Percentiles rank a stretch among this genome's conserved stretches.
Evolutionary conservation across 1,140 invertebrate species (phyloP).

Genomic region (Bradynema listronoti): DNA sequence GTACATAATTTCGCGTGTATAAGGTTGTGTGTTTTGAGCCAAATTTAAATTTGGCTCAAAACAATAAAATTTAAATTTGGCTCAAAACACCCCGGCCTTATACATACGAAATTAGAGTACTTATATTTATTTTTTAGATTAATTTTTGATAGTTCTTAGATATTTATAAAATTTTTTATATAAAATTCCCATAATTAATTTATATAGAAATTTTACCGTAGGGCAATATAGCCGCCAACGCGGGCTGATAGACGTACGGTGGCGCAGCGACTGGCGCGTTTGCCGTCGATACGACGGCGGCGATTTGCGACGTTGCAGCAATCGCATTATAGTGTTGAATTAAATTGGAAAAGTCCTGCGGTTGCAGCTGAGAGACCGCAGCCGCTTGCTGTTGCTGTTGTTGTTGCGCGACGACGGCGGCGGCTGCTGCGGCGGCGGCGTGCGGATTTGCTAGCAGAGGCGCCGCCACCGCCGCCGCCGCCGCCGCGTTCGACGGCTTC

Average conservation of each 20-base stretch:
- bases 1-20: too few relatives aligned
- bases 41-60: too few relatives aligned
- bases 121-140: too few relatives aligned
- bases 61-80: too few relatives aligned
- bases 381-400: slow-evolving; percentile 25
- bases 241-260: slow-evolving; percentile 38
- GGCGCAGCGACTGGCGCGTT: slow-evolving; percentile 17
- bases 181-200: slow-evolving; percentile 22
- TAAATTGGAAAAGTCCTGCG: slow-evolving; percentile 30
- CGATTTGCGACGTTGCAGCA: slow-evolving; percentile 21
- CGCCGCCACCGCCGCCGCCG: slow-evolving; percentile 18
- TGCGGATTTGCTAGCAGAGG: slow-evolving; percentile 19
- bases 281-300: not conserved
- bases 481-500: not conserved
- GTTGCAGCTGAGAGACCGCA: slow-evolving; percentile 21
- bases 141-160: too few relatives aligned
- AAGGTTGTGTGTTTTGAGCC: too few relatives aligned
- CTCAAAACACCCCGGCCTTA: too few relatives aligned
- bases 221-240: slow-evolving; percentile 35
- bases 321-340: slow-evolving; percentile 46
- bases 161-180: slow-evolving; percentile 10
- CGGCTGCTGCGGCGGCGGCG: slow-evolving; percentile 25
- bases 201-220: slow-evolving; percentile 28
- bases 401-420: slow-evolving; percentile 10
- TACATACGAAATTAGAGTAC: too few relatives aligned